Base-by-base conservation (phyloP, 2,797 vertebrate genomes). In the Chiroxiphia lanceolata region DNA sequence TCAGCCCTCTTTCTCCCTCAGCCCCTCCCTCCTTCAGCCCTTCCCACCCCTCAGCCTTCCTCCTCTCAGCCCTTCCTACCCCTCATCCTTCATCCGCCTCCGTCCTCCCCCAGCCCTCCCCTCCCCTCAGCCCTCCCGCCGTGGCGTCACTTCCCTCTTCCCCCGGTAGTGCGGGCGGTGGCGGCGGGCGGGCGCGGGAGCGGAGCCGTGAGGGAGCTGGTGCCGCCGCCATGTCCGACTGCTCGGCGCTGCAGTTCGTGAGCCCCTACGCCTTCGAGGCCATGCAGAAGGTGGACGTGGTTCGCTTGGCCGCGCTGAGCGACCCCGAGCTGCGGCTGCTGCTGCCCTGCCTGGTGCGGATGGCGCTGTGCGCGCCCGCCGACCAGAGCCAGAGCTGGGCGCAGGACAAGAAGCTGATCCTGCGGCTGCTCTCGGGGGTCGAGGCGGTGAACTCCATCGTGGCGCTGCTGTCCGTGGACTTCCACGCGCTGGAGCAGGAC, bases 381-480 rank as follows among this genome's bases (percentile, higher is more conserved):
- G 99, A 99, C 96, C 99, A 99, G 98, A 99, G 99, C 96, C 98
- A 99, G 83, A 96, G 98, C 90, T 99, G 99, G 99, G 99, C 99
- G 17, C 99, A 99, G 97, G 99, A 99, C 97, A 99, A 99, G 97
- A 99, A 99, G 91, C 99, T 99, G 31, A 99, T 99, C 90, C 98
- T 99, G 48, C 98, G 99, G 57, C 98, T 99, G 86, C 98, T 99
- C 12, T 99, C 99, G 3, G 99, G 99, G 26, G 99, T 99, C 76
- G 99, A 99, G 96, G 99, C 99, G 6, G 99, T 99, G 65, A 99
- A 99, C 95, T 99, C 99, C 88, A 99, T 99, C 23, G 99, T 99
- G 9, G 99, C 99, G 0, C 97, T 99, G 87, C 88, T 99, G 40
- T 99, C 99, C 36, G 99, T 99, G 65, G 99, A 99, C 83, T 99